These are phyloP conservation scores for Cacoxenus indagator DNA, from an alignment of 2,888 invertebrate species.

Conservation along the genomic window DNA sequence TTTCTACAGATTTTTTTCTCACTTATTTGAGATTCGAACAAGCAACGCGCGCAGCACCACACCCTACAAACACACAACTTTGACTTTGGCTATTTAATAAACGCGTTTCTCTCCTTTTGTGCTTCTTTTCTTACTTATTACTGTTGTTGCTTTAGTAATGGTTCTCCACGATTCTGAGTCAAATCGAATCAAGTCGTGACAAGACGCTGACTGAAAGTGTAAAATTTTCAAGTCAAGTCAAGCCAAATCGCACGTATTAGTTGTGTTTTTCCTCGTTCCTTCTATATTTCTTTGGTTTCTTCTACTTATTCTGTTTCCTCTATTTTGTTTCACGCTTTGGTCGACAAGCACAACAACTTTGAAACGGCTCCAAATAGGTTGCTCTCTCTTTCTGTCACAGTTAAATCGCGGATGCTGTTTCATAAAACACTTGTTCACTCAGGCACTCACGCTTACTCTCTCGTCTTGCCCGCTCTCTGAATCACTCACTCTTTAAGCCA, in stretches of 20 bases:
- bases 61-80: conserved; percentile 47
- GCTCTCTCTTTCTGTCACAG: conserved; percentile 50
- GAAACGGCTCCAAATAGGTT: conserved; percentile 39
- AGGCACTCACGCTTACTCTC: conserved; percentile 40
- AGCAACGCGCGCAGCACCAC: conserved; percentile 53
- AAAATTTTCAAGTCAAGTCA: conserved; percentile 32
- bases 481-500: conserved; percentile 44
- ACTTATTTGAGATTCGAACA: too few relatives aligned
- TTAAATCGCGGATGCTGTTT: conserved; percentile 55
- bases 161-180: too few relatives aligned
- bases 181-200: too few relatives aligned
- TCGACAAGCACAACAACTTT: conserved; percentile 2
- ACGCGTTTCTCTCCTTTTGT: conserved; percentile 22
- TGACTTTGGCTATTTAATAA: conserved; percentile 29
- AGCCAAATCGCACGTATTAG: conserved; percentile 30
- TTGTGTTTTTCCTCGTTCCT: conserved; percentile 33
- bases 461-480: conserved; percentile 35
- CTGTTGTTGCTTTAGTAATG: too few relatives aligned
- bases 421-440: conserved; percentile 52
- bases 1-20: conserved; percentile 24
- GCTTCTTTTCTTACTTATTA: conserved; percentile 26
- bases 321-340: neutral
- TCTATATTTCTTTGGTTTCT: conserved; percentile 36
- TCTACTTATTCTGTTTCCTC: conserved; percentile 5
- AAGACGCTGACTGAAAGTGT: conserved; percentile 30